Conservation (phyloP, 1,140 invertebrate genomes). For the Goniozus legneri region DNA sequence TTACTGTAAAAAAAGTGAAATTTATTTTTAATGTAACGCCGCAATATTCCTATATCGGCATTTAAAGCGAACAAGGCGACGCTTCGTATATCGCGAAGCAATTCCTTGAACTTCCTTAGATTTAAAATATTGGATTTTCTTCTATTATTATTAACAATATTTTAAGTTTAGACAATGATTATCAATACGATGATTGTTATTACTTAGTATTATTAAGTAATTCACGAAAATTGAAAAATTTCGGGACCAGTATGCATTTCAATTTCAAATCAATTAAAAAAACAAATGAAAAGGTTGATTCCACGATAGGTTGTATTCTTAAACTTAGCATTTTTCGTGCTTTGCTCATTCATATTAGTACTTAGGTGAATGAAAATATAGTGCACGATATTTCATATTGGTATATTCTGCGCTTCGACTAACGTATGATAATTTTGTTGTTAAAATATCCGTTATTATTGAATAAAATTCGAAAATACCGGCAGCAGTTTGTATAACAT, state of each 20-base stretch:
- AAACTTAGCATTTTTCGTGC: not conserved
- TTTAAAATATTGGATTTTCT: not conserved
- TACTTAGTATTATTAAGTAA: not conserved
- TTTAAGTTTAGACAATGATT: not conserved
- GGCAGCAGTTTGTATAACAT: slow-evolving; percentile 21
- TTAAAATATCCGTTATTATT: too few species aligned
- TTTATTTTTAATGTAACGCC: slow-evolving; percentile 24
- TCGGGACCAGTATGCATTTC: slow-evolving; percentile 22
- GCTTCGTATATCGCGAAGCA: not conserved
- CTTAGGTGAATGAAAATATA: too few species aligned
- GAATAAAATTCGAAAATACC: slow-evolving; percentile 11
- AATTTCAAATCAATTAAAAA: not conserved
- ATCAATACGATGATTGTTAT: not conserved
- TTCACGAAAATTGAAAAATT: slow-evolving; percentile 1
- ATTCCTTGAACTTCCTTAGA: not conserved
- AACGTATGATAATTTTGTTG: too few species aligned
- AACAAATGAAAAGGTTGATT: too few species aligned
- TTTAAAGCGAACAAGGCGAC: slow-evolving; percentile 12
- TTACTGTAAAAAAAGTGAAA: slow-evolving; percentile 19
- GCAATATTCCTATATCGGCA: slow-evolving; percentile 18
- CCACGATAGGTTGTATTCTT: not conserved
- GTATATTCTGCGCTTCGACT: too few species aligned
- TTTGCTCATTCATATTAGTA: too few species aligned
- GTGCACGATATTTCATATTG: too few species aligned
- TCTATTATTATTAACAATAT: not conserved